A percentile compares a stretch with the other conserved stretches of the same genome.
These are phyloP conservation scores for Dicycla oo DNA, from an alignment of 2,888 invertebrate species.

Conservation along the genomic window DNA sequence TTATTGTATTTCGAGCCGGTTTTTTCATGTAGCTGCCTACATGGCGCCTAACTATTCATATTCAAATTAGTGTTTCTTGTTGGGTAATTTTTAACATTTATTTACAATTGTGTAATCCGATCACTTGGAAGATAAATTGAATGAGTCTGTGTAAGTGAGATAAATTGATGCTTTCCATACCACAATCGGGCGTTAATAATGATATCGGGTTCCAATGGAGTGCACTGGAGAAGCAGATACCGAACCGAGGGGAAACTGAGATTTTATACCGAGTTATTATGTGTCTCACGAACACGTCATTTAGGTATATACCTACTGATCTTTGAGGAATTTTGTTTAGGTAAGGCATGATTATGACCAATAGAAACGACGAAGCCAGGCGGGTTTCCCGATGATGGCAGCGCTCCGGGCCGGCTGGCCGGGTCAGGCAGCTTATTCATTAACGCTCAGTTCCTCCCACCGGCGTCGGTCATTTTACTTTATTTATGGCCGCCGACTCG, in stretches of 20 bases:
- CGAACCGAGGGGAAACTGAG: constrained; percentile 46
- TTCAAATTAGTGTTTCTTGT: constrained; percentile 87
- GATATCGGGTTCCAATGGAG: constrained; percentile 65
- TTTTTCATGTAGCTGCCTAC: constrained; percentile 89
- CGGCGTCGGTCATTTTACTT: constrained; percentile 86
- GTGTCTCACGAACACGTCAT: constrained; percentile 16
- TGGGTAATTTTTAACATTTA: constrained; percentile 88
- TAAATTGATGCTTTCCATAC: constrained; percentile 76
- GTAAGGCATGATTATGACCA: constrained; percentile 42
- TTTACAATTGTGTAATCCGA: constrained; percentile 87
- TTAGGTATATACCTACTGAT: constrained; percentile 27
- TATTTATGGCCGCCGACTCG: constrained; percentile 87
- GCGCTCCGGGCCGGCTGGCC: constrained; percentile 56
- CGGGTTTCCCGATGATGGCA: constrained; percentile 49
- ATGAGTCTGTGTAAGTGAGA: constrained; percentile 78
- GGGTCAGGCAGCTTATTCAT: constrained; percentile 83
- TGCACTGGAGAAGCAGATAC: constrained; percentile 30
- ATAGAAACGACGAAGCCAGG: constrained; percentile 54
- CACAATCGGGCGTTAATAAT: constrained; percentile 73
- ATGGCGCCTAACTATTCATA: constrained; percentile 90
- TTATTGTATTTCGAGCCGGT: constrained; percentile 88
- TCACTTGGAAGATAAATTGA: constrained; percentile 79
- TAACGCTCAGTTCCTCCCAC: constrained; percentile 88
- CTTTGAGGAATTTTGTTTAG: constrained; percentile 23
- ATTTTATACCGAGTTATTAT: constrained; percentile 39